Evolutionary conservation across 2,888 invertebrate species (phyloP).

Genomic region (Ennomos fuscantarius): DNA sequence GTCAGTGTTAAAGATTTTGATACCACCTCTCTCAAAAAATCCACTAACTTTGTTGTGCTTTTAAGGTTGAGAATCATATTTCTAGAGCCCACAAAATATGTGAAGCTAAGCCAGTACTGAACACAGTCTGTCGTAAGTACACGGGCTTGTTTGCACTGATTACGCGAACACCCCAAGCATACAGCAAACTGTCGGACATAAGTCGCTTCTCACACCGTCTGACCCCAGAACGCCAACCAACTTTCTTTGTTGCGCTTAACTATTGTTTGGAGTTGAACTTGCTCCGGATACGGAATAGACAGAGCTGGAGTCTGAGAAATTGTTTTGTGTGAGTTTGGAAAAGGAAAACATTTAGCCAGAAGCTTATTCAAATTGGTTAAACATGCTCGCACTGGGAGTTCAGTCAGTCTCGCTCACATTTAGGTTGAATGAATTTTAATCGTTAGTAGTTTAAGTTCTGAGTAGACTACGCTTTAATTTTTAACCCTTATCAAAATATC

Average conservation of each 20-base stretch:
- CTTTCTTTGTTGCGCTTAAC: conserved; percentile 78
- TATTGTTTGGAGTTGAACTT: conserved; percentile 80
- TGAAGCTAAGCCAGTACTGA: conserved; percentile 45
- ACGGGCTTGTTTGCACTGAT: conserved; percentile 54
- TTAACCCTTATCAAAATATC: no score
- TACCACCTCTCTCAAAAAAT: no score
- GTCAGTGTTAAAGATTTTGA: no score
- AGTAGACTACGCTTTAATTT: conserved; percentile 7
- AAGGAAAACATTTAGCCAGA: conserved; percentile 80
- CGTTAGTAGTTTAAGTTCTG: conserved; percentile 40
- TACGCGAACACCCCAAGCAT: conserved; percentile 54
- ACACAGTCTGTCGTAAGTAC: conserved; percentile 40
- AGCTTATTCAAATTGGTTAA: conserved; percentile 79
- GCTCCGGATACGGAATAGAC: conserved; percentile 74
- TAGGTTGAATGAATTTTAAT: conserved; percentile 70
- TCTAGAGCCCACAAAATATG: conserved; percentile 39
- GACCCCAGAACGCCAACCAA: conserved; percentile 61
- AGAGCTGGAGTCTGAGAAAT: conserved; percentile 72
- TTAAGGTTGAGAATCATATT: not conserved
- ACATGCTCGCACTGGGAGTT: conserved; percentile 52
- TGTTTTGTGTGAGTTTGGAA: conserved; percentile 79
- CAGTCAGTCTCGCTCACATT: conserved; percentile 62
- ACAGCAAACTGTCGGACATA: conserved; percentile 50
- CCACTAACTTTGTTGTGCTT: not conserved
- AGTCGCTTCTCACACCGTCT: conserved; percentile 59